Evolutionary conservation across 2,113 vertebrate species (phyloP), one percentile per base, ranked within the genome.

Genomic region (human (Homo sapiens)): DNA sequence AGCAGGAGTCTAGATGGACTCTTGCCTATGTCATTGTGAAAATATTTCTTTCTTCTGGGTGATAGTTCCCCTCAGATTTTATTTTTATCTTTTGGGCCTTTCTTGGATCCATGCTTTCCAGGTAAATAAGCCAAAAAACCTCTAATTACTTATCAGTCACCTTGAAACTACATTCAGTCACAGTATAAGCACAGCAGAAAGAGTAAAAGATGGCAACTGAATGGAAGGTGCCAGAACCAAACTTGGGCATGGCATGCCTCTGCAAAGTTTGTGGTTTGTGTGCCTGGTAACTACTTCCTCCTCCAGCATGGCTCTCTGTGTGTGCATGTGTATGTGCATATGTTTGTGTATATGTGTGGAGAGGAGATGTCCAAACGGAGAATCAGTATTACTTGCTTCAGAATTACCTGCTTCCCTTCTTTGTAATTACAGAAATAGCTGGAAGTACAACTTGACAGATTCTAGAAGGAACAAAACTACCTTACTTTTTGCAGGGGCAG

Each of bases 391-490:
- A 64, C 27, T 64, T 91, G 61, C 1, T 87, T 86, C 35, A 92
- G 7, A 94, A 75, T 64, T 86, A 64, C 17, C 30, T 57, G 22
- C 61, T 80, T 84, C 20, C 52, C 2, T 89, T 23, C 45, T 88
- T 90, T 96, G 45, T 64, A 89, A 30, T 86, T 95, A 45, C 6
- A 78, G 57, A 94, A 96, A 82, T 85, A 89, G 10, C 64, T 93
- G 55, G 32, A 83, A 80, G 17, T 8, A 72, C 4, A 82, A 72
- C 68, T 66, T 89, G 55, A 87, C 35, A 18, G 35, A 18, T 70
- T 80, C 22, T 27, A 82, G n/a, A 83, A 93, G 87, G 45, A 88
- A 91, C 13, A 68, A 89, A 96, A 79, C 1, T 25, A 76, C 38
- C 35, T 80, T 90, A 86, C 23, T n/a, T 80, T 64, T 97, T 95